Base-by-base conservation (phyloP, 2,888 invertebrate genomes). In the Pterostichus madidus region DNA sequence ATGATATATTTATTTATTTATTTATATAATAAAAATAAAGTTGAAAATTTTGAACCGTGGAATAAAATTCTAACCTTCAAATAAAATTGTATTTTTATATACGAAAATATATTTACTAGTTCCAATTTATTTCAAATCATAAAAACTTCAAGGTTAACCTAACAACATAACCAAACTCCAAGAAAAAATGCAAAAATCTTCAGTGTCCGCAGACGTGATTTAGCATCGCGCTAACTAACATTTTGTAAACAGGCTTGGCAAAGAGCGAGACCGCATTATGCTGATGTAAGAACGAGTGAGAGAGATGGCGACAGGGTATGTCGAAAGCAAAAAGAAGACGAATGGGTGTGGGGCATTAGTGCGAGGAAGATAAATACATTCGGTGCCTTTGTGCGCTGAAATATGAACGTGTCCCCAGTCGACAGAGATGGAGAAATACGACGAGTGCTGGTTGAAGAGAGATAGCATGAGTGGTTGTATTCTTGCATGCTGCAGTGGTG, bases 301-400 rank as follows among this genome's bases (percentile, higher is more conserved):
- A 32, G 32, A 52, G 75, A 78, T 5, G 32, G 44, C 13, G 0
- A 1, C 8, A 56, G 31, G 11, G 35, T n/a, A 56, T 31, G 56
- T 78, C 61, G 78, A 78, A 78, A 39, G 77, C 32, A 78, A 78
- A 78, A 78, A 78, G 77, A 78, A 78, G 78, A 78, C 59, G 61
- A 46, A 78, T 78, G 78, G 61, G 78, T 78, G 78, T 61, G 78
- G 59, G 61, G 61, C 78, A 78, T 78, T 78, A 78, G 78, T 56
- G 61, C 78, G 78, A 78, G 61, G 78, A 78, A 78, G 78, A 78
- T 78, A 78, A 78, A 78, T 78, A 61, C 78, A 61, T 78, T 78
- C 61, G 61, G 78, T n/a, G 61, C 56, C 61, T 61, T 59, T 78
- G 59, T 61, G 59, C 17, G 56, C 78, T 78, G 61, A 78, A 78